Conservation (phyloP, 1,140 invertebrate genomes). For the Diachasma alloeum region DNA sequence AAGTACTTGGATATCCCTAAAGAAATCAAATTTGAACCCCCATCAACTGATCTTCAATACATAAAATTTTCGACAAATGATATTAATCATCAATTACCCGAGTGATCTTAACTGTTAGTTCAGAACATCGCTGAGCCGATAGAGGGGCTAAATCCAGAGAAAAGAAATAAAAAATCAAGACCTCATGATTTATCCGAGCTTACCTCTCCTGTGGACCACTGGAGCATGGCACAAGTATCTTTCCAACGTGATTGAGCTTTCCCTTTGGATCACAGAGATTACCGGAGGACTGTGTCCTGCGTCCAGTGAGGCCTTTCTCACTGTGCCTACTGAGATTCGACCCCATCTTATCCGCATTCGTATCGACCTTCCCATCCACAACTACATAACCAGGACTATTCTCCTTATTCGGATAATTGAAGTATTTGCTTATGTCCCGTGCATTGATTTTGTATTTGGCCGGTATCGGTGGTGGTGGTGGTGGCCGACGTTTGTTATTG, state of each 20-base stretch:
- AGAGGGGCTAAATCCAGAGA: no score
- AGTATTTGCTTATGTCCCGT: conserved; percentile 47
- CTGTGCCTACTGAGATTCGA: conserved; percentile 78
- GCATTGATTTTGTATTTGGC: conserved; percentile 42
- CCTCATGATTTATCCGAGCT: conserved; percentile 10
- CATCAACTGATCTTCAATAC: no score
- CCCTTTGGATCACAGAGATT: conserved; percentile 62
- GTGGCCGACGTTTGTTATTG: conserved; percentile 25
- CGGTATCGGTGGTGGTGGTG: conserved; percentile 30
- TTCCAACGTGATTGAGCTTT: conserved; percentile 60
- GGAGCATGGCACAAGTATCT: conserved; percentile 57
- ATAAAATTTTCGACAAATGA: no score
- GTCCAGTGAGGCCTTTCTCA: conserved; percentile 72
- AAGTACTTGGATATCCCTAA: no score
- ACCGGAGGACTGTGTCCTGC: conserved; percentile 76
- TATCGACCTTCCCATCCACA: conserved; percentile 28
- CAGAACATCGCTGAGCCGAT: no score
- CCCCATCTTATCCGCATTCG: conserved; percentile 66
- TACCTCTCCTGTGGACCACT: conserved; percentile 60
- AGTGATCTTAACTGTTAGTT: no score
- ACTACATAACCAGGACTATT: conserved; percentile 47
- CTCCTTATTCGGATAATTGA: conserved; percentile 54
- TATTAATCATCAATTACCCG: no score
- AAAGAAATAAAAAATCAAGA: no score
- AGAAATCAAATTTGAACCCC: no score